Evolutionary conservation across 1,140 invertebrate genomes (phyloP).

Genomic region (Drosophila malerkotliana): DNA sequence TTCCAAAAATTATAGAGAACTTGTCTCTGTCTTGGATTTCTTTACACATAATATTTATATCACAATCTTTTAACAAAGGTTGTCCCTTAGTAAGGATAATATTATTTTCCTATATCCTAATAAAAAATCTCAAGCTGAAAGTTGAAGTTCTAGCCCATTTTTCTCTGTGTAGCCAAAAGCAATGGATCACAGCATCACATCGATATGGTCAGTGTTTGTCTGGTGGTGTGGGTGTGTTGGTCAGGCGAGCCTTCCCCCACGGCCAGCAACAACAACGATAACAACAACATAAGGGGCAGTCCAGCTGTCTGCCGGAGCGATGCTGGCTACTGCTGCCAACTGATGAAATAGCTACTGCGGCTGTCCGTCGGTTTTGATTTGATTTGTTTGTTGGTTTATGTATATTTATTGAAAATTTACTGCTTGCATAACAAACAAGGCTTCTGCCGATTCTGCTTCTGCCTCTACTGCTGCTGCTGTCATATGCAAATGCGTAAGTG

Average conservation of each 20-base stretch:
- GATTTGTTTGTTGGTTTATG: slow-evolving; percentile 76
- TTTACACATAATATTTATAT: no score
- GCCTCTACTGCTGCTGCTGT: slow-evolving; percentile 45
- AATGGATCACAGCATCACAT: slow-evolving; percentile 7
- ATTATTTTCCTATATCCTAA: no score
- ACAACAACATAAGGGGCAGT: slow-evolving; percentile 17
- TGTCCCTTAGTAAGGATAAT: no score
- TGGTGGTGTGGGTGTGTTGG: slow-evolving; percentile 30
- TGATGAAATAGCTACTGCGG: slow-evolving; percentile 43
- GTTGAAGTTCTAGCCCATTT: not conserved
- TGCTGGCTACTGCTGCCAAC: not conserved
- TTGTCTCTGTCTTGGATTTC: no score
- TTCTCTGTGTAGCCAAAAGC: not conserved
- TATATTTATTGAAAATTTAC: slow-evolving; percentile 83
- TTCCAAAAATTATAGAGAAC: no score
- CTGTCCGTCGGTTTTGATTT: slow-evolving; percentile 50
- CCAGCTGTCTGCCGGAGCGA: slow-evolving; percentile 41
- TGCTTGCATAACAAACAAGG: slow-evolving; percentile 78
- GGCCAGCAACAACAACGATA: slow-evolving; percentile 4
- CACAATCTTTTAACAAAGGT: no score
- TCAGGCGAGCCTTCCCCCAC: slow-evolving; percentile 43
- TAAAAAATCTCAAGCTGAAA: no score
- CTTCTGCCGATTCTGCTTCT: slow-evolving; percentile 20
- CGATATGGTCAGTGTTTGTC: slow-evolving; percentile 8
- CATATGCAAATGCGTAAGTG: slow-evolving; percentile 70